Evolutionary conservation across 2,888 invertebrate genomes (phyloP).

Genomic region (Drosophila austrosaltans): DNA sequence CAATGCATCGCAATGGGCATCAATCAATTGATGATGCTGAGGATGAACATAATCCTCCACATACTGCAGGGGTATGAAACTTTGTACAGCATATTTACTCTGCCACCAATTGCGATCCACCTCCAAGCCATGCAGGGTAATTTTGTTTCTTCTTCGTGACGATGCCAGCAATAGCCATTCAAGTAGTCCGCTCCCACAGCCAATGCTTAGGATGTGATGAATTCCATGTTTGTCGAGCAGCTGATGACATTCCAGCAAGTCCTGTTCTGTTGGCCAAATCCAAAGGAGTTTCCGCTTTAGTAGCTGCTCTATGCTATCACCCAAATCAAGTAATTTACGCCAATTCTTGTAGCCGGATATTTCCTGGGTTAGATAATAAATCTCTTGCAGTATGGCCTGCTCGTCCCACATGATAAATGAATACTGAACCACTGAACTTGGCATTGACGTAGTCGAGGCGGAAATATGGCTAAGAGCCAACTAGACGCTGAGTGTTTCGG

Average conservation of each 20-base stretch:
- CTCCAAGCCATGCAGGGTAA: conserved; percentile 86
- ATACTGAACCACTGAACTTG: conserved; percentile 54
- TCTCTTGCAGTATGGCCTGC: conserved; percentile 51
- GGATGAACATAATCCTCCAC: conserved; percentile 83
- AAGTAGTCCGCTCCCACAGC: conserved; percentile 92
- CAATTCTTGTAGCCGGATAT: conserved; percentile 79
- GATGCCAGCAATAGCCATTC: conserved; percentile 90
- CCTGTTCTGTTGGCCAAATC: conserved; percentile 88
- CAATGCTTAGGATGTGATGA: conserved; percentile 87
- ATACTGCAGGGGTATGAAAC: conserved; percentile 88
- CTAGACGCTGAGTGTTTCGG: conserved; percentile 32
- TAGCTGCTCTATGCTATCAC: conserved; percentile 69
- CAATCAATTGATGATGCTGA: conserved; percentile 80
- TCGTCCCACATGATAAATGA: conserved; percentile 60
- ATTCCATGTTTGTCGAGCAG: conserved; percentile 84
- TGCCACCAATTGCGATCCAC: conserved; percentile 92
- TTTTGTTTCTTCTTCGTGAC: not conserved
- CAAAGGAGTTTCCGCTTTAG: conserved; percentile 86
- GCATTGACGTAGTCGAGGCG: conserved; percentile 55
- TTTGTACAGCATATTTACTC: conserved; percentile 89
- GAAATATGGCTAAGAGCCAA: conserved; percentile 66
- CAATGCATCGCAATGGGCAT: conserved; percentile 84
- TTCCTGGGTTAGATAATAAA: conserved; percentile 64
- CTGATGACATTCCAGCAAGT: conserved; percentile 83
- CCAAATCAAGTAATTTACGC: conserved; percentile 83